Conservation (phyloP, 2,888 invertebrate genomes). For the Patella depressa region DNA sequence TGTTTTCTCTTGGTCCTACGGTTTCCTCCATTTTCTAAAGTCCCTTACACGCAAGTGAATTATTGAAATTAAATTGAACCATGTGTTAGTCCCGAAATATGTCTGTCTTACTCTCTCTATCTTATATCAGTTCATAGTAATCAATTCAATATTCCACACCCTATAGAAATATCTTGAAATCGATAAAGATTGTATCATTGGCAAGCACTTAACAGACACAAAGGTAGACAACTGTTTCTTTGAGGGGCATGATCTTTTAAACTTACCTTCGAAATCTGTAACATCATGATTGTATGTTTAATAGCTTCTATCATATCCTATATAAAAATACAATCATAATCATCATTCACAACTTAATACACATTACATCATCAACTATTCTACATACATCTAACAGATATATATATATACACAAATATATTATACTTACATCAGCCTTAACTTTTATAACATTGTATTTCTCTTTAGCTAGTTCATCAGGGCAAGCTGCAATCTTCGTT, state of each 20-base stretch:
- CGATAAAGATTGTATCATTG: too few species aligned
- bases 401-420: neutral
- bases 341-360: neutral
- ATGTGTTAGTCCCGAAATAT: too few species aligned
- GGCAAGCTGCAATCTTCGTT: slow-evolving; percentile 62
- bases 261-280: slow-evolving; percentile 95
- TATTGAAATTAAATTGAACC: too few species aligned
- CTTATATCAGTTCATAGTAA: too few species aligned
- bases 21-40: too few species aligned
- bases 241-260: neutral
- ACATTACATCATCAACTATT: neutral
- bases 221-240: too few species aligned
- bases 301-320: slow-evolving; percentile 96
- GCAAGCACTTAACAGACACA: too few species aligned
- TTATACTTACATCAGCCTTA: slow-evolving; percentile 58
- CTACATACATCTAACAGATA: neutral
- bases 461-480: slow-evolving; percentile 59
- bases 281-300: slow-evolving; percentile 96
- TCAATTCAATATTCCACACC: too few species aligned
- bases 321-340: slow-evolving; percentile 61
- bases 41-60: too few species aligned
- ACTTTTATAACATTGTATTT: slow-evolving; percentile 67
- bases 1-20: too few species aligned
- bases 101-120: too few species aligned
- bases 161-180: too few species aligned